Evolutionary conservation across 2,797 vertebrate species (phyloP), one percentile per base, ranked within the genome.

Genomic region (Bradypus variegatus): DNA sequence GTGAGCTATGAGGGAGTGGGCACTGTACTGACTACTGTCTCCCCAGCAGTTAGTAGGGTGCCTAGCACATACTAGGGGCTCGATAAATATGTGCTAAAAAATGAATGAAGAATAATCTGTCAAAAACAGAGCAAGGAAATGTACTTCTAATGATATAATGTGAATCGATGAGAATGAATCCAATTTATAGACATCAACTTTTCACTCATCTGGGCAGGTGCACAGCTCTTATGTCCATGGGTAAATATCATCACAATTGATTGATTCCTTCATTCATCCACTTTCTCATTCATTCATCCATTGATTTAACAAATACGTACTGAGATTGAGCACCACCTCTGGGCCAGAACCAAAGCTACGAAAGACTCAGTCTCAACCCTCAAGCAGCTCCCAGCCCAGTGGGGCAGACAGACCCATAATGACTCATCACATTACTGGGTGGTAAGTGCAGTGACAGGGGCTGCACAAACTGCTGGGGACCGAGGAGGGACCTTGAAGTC

Each of bases 241-340:
- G 86, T 70, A 78, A 92, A 75, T 19, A 60, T 55, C 8, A 64
- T 16, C 53, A 55, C 70, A 23, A 58, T 23, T 55, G 75, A 94
- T 8, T 10, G 29, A 60, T 33, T 82, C 36, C 36, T 89, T 86
- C 0, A 11, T 38, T 91, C 64, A 27, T 64, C 29, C 48, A 50
- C 50, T 50, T 50, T 65, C 67, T 55, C 55, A 31, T 19, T 75
- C 80, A 87, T 60, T 93, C 85, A 91, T 84, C 86, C 83, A 83
- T 65, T 25, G 45, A 65, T 36, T 90, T 84, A 77, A 69, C 89
- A 95, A 84, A 69, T 90, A 80, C 80, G 86, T 86, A 89, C 12
- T 85, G 67, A 79, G 58, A 77, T 31, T n/a, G 65, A 83, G 73
- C 58, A 62, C 27, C 83, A 73, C 27, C 45, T 82, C 77, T 75